Base-by-base conservation (phyloP, 2,797 vertebrate genomes). In the Hydrocynus forskahlii region DNA sequence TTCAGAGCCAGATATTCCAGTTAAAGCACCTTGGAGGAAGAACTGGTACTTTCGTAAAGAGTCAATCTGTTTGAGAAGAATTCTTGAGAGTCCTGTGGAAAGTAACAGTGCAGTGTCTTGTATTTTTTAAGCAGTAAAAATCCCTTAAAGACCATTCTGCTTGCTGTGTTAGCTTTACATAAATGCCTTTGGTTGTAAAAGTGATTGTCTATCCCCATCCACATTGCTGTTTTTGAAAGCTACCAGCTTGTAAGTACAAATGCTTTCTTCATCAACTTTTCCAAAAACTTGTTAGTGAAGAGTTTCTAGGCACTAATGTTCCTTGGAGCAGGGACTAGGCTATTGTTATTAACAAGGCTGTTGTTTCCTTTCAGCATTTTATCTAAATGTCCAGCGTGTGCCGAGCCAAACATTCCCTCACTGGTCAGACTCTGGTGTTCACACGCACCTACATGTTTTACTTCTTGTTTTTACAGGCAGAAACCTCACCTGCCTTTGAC, bases 81-180 rank as follows among this genome's bases (percentile, higher is more conserved):
- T 40, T 43, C 16, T 43, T 69, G 52, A 78, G 59, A 29, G 23
- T 23, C 7, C 14, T 45, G 8, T 68, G 23, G 48, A 54, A 54
- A 52, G 23, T 54, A 10, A 16, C 48, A 54, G 9, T 71, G 29
- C 40, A n/a, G 52, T 68, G 45, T 67, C 48, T 13, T 29, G n/a
- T 76, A 76, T 78, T 50, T 43, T 70, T 70, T 72, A 75, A 67
- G 43, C 43, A 67, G 62, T 40, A 17, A 54, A 79, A 71, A 71
- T 62, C 23, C 69, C 21, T 60, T 12, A 60, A 8, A 54, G 60
- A 48, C 55, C 50, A 38, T 14, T 69, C n/a, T 16, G 21, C 16
- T 8, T 50, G 16, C 17, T 35, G 48, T 38, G 59, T 72, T 60
- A 78, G 45, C 54, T 35, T 16, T 77, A 54, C 29, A 25, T 67